Conservation (phyloP, 64 coral and sea anemone species). For the Stylophora pistillata region DNA sequence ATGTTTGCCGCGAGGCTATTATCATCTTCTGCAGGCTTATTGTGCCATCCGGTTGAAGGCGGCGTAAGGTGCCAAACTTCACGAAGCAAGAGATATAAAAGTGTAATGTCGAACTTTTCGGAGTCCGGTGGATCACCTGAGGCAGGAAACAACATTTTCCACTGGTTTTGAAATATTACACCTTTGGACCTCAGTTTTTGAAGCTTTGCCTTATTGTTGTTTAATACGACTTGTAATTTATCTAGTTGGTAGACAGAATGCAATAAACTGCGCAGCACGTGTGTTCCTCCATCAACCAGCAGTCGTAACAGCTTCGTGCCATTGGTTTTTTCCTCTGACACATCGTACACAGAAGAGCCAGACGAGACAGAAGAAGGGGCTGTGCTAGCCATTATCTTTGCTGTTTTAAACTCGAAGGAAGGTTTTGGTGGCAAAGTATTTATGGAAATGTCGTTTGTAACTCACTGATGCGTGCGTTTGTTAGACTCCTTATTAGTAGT, state of each 20-base stretch:
- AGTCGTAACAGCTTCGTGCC: constrained; percentile 13
- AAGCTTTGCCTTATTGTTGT: background rate
- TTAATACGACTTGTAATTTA: background rate
- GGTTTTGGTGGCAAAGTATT: too few relatives aligned
- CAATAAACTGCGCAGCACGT: constrained; percentile 17
- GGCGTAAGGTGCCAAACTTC: background rate
- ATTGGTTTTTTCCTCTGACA: constrained; percentile 18
- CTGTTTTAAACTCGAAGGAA: too few relatives aligned
- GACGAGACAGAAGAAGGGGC: too few relatives aligned
- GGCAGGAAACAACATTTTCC: constrained; percentile 56
- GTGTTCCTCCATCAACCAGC: constrained; percentile 47
- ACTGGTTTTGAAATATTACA: constrained; percentile 42
- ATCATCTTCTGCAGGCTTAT: constrained; percentile 45
- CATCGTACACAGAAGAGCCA: too few relatives aligned
- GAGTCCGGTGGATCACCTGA: constrained; percentile 23
- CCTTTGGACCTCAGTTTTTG: constrained; percentile 10
- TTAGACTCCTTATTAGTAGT: too few relatives aligned
- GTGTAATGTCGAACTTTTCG: constrained; percentile 55
- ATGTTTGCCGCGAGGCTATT: constrained; percentile 40
- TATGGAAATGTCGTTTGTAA: too few relatives aligned
- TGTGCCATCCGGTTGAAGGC: constrained; percentile 40
- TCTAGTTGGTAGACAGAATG: background rate
- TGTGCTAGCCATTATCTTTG: too few relatives aligned
- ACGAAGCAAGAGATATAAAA: constrained; percentile 61
- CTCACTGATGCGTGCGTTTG: too few relatives aligned